Percentiles rank a stretch among this genome's conserved stretches.
These are phyloP conservation scores for Sterrhoptilus dennistouni DNA, from an alignment of 2,113 vertebrate species.

Conservation along the genomic window DNA sequence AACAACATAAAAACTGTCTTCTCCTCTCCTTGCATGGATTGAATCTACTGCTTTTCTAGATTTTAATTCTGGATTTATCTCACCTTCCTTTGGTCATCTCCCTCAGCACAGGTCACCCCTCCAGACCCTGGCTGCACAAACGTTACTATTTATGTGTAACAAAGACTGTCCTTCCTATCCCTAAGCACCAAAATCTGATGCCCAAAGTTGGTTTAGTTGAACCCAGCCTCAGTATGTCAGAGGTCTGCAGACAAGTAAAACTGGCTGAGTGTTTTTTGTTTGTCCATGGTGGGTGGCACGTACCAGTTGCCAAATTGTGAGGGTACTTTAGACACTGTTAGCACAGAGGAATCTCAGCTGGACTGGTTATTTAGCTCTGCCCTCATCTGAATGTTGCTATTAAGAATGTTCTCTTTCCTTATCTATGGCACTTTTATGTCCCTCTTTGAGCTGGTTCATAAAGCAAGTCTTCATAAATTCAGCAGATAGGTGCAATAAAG, in stretches of 20 bases:
- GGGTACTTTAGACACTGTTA: not conserved
- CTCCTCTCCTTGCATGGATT: not conserved
- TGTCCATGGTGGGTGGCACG: rapidly evolving
- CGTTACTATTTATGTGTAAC: rapidly evolving
- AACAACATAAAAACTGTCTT: not conserved
- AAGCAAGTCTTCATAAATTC: not conserved
- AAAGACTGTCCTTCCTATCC: not conserved
- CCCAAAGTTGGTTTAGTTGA: not conserved
- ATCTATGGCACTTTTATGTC: not conserved
- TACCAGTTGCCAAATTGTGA: not conserved
- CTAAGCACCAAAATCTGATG: not conserved
- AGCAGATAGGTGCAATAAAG: not conserved
- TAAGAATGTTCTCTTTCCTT: not conserved
- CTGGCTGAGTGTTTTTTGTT: not conserved
- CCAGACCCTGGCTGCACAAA: not conserved
- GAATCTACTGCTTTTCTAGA: not conserved
- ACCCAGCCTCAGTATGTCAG: not conserved
- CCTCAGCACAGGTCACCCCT: rapidly evolving
- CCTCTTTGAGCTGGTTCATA: not conserved
- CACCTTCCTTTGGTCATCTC: not conserved
- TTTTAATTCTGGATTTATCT: not conserved
- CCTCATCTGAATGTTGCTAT: not conserved
- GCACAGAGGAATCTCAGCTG: not conserved
- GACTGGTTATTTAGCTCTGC: not conserved
- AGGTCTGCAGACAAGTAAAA: not conserved